Evolutionary conservation across 2,113 vertebrate genomes (phyloP).

Genomic region (Salminus brasiliensis): DNA sequence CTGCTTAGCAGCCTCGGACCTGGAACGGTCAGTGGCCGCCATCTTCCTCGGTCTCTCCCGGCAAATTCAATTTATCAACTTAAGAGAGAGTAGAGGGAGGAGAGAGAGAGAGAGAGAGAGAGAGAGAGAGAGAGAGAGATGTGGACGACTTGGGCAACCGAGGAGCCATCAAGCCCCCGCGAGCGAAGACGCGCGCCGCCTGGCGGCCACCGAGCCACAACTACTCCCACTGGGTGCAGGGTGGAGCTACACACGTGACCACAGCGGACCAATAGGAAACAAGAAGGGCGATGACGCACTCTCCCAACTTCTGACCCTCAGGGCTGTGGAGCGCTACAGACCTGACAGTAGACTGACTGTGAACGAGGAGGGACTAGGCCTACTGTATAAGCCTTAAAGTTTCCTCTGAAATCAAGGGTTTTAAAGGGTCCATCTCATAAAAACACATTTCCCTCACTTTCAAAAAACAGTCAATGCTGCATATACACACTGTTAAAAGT

Average conservation of each 20-base stretch:
- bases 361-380: no score
- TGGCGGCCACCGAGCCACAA: conserved; percentile 59
- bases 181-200: conserved; percentile 60
- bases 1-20: conserved; percentile 83
- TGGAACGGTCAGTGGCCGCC: conserved; percentile 85
- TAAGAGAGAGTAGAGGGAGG: no score
- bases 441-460: no score
- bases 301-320: background rate
- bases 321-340: background rate
- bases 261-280: background rate
- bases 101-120: conserved; percentile 49
- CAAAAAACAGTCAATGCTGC: no score
- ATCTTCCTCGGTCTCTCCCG: conserved; percentile 83
- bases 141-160: conserved; percentile 47
- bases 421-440: background rate
- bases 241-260: conserved; percentile 14
- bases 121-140: conserved; percentile 55
- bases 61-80: conserved; percentile 74
- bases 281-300: background rate
- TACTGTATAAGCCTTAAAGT: background rate
- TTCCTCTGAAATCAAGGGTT: background rate
- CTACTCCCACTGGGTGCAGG: background rate
- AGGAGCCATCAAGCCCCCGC: background rate
- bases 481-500: no score
- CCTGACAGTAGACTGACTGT: background rate